A percentile compares a stretch with the other conserved stretches of the same genome.
Evolutionary conservation across 2,888 invertebrate species (phyloP).

Genomic region (Abrostola tripartita): DNA sequence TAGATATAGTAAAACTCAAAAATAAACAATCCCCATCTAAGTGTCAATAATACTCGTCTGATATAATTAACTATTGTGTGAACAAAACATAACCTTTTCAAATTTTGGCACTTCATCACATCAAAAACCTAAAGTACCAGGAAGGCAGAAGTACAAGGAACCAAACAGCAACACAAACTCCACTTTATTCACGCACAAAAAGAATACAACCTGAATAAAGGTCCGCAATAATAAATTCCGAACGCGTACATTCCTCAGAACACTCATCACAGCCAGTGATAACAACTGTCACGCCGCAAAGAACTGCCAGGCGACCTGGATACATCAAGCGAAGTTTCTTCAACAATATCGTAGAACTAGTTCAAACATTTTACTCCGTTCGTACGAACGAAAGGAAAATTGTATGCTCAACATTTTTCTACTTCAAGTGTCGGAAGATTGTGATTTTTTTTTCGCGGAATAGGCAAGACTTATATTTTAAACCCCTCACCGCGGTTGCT

Average conservation of each 20-base stretch:
- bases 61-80: too few relatives aligned
- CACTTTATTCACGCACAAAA: background rate
- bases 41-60: too few relatives aligned
- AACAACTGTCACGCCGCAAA: conserved; percentile 5
- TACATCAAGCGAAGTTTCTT: conserved; percentile 1
- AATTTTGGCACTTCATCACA: too few relatives aligned
- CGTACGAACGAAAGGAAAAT: background rate
- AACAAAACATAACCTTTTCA: too few relatives aligned
- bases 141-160: too few relatives aligned
- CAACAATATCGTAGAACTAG: conserved; percentile 1
- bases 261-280: conserved; percentile 3
- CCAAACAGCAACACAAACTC: background rate
- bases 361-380: background rate
- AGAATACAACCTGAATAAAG: background rate
- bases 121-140: too few relatives aligned
- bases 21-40: too few relatives aligned
- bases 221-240: conserved; percentile 4
- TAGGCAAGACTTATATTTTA: too few relatives aligned
- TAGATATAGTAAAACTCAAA: too few relatives aligned
- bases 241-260: background rate
- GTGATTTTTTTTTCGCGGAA: too few relatives aligned
- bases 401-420: background rate
- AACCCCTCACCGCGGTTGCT: too few relatives aligned
- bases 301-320: conserved; percentile 2
- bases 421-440: background rate